phyloP scores from a whole-genome alignment of 2,888 invertebrate species.

The Eristalinus sepulchralis region DNA sequence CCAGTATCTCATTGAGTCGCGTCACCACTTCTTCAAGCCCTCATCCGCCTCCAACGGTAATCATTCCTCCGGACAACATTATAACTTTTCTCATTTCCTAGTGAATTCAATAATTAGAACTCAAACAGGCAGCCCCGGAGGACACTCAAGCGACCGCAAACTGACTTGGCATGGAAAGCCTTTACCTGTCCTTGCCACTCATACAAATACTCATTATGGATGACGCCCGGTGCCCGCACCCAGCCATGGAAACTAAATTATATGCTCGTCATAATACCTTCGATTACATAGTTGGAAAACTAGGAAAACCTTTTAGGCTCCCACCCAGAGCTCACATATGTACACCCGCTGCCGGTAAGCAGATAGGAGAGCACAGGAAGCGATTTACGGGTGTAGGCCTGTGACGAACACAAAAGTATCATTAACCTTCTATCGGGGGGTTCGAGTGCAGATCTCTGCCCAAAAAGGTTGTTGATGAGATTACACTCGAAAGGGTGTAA shows the following conservation, averaged over 20 bases:
- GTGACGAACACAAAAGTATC: constrained; percentile 49
- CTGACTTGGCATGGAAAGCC: background rate
- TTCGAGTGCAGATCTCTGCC: constrained; percentile 4
- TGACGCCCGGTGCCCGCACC: background rate
- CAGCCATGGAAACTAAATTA: constrained; percentile 57
- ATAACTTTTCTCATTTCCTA: constrained; percentile 66
- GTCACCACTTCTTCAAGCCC: constrained; percentile 9
- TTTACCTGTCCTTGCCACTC: background rate
- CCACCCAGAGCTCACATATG: constrained; percentile 26
- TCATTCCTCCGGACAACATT: constrained; percentile 52
- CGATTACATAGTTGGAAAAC: constrained; percentile 59
- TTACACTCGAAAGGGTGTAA: constrained; percentile 60
- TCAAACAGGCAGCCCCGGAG: constrained; percentile 18
- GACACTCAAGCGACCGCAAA: constrained; percentile 41
- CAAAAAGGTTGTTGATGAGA: constrained; percentile 51
- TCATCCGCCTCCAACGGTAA: constrained; percentile 38
- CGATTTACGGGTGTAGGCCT: background rate
- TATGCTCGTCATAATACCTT: constrained; percentile 59
- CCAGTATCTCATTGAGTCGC: constrained; percentile 11
- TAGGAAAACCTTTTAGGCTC: constrained; percentile 66
- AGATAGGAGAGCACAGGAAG: background rate
- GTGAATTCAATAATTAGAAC: constrained; percentile 66
- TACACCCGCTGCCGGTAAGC: background rate
- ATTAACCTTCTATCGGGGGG: constrained; percentile 24
- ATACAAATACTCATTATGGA: background rate